phyloP scores from a whole-genome alignment of 2,113 vertebrate species.

The Peromyscus californicus region DNA sequence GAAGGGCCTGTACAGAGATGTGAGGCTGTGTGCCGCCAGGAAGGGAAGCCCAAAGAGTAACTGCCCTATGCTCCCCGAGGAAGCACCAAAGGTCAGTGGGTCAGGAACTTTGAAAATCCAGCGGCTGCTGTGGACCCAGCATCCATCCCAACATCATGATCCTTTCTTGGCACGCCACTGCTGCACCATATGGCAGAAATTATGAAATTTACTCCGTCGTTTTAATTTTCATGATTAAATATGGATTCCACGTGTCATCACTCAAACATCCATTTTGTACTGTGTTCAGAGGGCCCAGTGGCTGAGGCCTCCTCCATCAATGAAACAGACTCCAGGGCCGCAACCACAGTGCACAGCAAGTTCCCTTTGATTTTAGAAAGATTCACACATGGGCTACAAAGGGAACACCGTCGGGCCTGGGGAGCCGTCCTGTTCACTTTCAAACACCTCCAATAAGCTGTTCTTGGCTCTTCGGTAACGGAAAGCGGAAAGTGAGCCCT shows the following conservation, averaged over 20 bases:
- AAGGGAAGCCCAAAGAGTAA: background rate
- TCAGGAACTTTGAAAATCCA: background rate
- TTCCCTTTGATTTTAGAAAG: fast-evolving
- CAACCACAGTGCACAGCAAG: background rate
- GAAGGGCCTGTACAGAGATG: background rate
- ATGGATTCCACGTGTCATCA: background rate
- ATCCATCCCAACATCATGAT: background rate
- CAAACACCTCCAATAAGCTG: background rate
- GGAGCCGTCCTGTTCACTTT: background rate
- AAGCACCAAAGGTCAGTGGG: background rate
- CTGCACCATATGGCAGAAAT: no score
- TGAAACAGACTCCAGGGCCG: background rate
- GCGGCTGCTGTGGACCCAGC: background rate
- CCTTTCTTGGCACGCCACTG: fast-evolving
- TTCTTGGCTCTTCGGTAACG: background rate
- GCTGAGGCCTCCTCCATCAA: background rate
- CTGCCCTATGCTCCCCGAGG: background rate
- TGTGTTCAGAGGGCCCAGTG: background rate
- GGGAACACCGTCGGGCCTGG: fast-evolving
- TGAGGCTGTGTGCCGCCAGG: background rate
- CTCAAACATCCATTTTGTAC: background rate
- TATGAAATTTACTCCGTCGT: background rate
- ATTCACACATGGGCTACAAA: fast-evolving
- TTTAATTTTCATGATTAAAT: background rate
- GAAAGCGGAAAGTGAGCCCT: background rate